These are phyloP conservation scores for Aphelocoma coerulescens DNA, from an alignment of 2,113 vertebrate species.

Conservation along the genomic window DNA sequence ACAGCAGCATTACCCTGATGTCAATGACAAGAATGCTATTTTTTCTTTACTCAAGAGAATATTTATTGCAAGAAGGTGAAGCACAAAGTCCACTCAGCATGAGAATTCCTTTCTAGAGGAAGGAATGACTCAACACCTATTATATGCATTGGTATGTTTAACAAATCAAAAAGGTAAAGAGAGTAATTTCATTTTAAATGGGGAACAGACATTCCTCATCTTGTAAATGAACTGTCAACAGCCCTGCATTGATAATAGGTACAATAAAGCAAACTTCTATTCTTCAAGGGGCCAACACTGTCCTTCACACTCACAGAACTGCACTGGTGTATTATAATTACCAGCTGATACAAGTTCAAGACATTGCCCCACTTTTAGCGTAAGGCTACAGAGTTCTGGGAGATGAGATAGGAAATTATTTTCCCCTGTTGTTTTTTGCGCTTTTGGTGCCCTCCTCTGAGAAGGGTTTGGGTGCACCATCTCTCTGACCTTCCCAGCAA, in stretches of 20 bases:
- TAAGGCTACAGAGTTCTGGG: neutral
- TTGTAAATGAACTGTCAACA: neutral
- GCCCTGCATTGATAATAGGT: neutral
- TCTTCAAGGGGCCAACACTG: neutral
- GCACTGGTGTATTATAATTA: neutral
- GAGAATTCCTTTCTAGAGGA: neutral
- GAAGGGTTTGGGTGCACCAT: neutral
- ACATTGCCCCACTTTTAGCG: neutral
- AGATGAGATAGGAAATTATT: neutral
- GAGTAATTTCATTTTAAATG: neutral
- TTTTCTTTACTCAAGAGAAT: neutral
- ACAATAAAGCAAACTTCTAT: neutral
- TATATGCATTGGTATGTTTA: rapidly evolving
- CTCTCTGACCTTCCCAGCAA: neutral
- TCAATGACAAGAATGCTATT: neutral
- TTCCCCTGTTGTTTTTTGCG: neutral
- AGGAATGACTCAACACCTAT: neutral
- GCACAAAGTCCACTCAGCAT: neutral
- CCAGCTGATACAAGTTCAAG: neutral
- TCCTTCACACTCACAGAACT: neutral
- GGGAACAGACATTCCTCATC: neutral
- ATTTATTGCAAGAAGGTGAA: neutral
- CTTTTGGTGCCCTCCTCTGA: neutral
- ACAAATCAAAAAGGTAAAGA: neutral
- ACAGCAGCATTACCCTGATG: neutral